Conservation (phyloP, 2,797 vertebrate species). For the Melanotaenia trifasciata region DNA sequence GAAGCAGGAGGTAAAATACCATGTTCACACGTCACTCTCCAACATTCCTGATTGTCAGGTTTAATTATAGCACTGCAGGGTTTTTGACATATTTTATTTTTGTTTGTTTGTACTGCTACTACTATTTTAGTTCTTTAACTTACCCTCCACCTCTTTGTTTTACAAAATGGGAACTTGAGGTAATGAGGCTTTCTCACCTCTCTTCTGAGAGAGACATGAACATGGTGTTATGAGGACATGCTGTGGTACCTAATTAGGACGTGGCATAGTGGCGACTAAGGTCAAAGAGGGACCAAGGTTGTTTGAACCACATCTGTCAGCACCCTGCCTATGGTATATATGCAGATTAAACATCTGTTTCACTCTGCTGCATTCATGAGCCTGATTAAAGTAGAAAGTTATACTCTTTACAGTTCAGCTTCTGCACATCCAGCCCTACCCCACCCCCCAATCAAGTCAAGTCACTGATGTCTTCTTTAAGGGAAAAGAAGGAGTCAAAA, state of each 20-base stretch:
- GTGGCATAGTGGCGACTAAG: constrained; percentile 44
- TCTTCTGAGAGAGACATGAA: constrained; percentile 40
- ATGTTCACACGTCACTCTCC: constrained; percentile 56
- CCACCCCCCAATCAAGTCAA: background rate
- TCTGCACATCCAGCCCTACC: constrained; percentile 7
- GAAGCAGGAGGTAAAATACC: constrained; percentile 79
- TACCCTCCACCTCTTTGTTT: constrained; percentile 41
- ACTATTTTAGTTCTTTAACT: constrained; percentile 54
- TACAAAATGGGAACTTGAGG: constrained; percentile 60
- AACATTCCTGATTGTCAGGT: constrained; percentile 78
- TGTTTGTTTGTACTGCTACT: constrained; percentile 15
- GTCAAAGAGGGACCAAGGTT: constrained; percentile 40
- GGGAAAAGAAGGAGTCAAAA: constrained; percentile 68
- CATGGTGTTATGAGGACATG: constrained; percentile 44
- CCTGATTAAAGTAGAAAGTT: constrained; percentile 56
- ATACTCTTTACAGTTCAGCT: constrained; percentile 33
- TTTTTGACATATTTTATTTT: constrained; percentile 35
- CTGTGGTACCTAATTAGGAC: constrained; percentile 69
- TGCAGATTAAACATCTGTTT: constrained; percentile 69
- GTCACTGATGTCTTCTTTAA: constrained; percentile 12
- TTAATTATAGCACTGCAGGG: constrained; percentile 70
- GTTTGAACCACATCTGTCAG: constrained; percentile 61
- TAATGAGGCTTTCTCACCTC: constrained; percentile 65
- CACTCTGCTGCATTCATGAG: constrained; percentile 27
- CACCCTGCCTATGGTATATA: constrained; percentile 43